phyloP scores from a whole-genome alignment of 2,113 vertebrate genomes.

The Mesoclemmys tuberculata region DNA sequence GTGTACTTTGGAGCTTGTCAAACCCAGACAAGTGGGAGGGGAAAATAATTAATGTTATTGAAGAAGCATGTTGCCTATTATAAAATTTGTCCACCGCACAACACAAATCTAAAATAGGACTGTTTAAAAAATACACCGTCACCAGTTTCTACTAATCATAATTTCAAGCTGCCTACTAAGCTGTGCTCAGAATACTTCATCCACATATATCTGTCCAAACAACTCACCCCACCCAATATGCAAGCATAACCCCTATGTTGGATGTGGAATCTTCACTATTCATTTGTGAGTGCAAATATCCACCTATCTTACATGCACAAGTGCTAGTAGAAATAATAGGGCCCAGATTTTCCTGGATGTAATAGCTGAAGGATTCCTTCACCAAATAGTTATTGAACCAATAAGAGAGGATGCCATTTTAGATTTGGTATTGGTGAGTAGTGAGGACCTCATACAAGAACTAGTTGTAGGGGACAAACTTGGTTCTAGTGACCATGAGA shows the following conservation, averaged over 20 bases:
- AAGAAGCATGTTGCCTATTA: not conserved
- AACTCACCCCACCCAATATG: not conserved
- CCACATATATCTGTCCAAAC: not conserved
- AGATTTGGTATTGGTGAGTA: too few species aligned
- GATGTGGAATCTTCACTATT: not conserved
- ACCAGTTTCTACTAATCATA: not conserved
- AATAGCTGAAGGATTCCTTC: too few species aligned
- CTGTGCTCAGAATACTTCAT: not conserved
- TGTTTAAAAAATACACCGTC: not conserved
- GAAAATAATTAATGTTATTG: conserved; percentile 15
- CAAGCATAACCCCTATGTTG: not conserved
- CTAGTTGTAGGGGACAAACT: too few species aligned
- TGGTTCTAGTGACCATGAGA: too few species aligned
- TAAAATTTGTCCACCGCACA: too few species aligned
- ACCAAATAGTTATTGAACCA: too few species aligned
- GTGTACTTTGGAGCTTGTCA: conserved; percentile 18
- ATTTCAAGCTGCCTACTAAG: not conserved
- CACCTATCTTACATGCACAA: not conserved
- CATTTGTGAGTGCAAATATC: not conserved
- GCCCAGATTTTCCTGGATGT: too few species aligned
- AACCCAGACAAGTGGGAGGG: not conserved
- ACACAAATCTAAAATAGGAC: not conserved
- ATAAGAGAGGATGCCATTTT: too few species aligned
- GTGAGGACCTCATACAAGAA: too few species aligned
- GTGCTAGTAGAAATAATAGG: too few species aligned